These are phyloP conservation scores for Pissodes strobi DNA, from an alignment of 1,140 invertebrate species.

Conservation along the genomic window DNA sequence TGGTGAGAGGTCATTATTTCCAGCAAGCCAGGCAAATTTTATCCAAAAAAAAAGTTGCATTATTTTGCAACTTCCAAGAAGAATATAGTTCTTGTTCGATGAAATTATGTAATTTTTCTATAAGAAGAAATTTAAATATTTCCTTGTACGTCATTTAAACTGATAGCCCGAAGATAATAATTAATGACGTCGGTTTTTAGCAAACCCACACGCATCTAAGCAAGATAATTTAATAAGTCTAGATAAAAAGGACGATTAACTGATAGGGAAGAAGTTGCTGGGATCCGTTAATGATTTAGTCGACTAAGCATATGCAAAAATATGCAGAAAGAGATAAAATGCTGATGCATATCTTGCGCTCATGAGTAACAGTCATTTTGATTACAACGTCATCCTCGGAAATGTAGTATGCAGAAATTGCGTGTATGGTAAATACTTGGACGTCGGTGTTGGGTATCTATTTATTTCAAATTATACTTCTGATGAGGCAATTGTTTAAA, in stretches of 20 bases:
- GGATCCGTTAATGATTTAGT: not conserved
- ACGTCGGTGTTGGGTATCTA: too few species aligned
- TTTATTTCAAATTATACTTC: too few species aligned
- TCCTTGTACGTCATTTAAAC: not conserved
- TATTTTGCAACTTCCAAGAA: too few species aligned
- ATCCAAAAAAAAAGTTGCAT: too few species aligned
- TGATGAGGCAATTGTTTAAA: too few species aligned
- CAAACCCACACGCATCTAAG: constrained; percentile 9
- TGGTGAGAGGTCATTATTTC: too few species aligned
- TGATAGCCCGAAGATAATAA: constrained; percentile 5
- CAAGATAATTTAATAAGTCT: constrained; percentile 12
- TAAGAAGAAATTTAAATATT: not conserved
- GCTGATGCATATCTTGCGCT: not conserved
- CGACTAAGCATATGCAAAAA: constrained; percentile 1
- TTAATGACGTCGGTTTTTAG: constrained; percentile 3
- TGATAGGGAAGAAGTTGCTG: not conserved
- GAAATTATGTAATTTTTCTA: too few species aligned
- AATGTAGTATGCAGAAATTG: not conserved
- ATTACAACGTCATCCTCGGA: not conserved
- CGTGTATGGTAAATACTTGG: not conserved
- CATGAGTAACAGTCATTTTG: constrained; percentile 3
- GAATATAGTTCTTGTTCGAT: too few species aligned
- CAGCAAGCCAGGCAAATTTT: too few species aligned
- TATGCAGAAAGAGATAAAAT: constrained; percentile 1
- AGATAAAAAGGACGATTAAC: constrained; percentile 4